Conservation (phyloP, 2,888 invertebrate species). For the Aphodius sticticus region DNA sequence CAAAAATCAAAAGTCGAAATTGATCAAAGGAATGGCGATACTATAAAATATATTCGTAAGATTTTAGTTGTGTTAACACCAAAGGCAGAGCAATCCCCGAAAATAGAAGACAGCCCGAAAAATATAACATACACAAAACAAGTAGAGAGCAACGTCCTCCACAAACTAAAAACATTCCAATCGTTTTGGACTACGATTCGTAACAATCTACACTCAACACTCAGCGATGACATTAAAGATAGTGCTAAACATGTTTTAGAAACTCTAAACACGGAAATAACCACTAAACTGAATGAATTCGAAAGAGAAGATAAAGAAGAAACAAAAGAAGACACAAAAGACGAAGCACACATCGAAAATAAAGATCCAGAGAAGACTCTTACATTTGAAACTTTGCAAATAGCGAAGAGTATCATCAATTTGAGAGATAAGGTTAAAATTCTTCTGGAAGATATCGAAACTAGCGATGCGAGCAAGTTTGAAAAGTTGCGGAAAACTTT, state of each 20-base stretch:
- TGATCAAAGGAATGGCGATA: not conserved
- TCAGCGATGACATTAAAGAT: constrained; percentile 12
- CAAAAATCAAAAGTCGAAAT: constrained; percentile 12
- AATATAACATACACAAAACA: constrained; percentile 7
- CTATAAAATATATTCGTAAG: not conserved
- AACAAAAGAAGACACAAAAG: not conserved
- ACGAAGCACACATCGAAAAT: not conserved
- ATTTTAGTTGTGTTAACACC: constrained; percentile 14
- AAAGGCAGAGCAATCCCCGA: not conserved
- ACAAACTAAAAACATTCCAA: constrained; percentile 13
- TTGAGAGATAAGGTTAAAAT: not conserved
- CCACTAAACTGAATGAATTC: constrained; percentile 11
- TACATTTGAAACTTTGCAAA: constrained; percentile 19
- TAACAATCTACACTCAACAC: constrained; percentile 13
- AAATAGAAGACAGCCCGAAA: not conserved
- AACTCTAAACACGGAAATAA: constrained; percentile 6
- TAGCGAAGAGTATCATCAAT: constrained; percentile 13
- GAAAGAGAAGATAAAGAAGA: not conserved
- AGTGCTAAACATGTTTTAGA: not conserved
- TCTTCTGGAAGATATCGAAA: not conserved
- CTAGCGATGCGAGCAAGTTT: not conserved
- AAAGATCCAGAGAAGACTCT: constrained; percentile 4
- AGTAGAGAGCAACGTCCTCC: not conserved
- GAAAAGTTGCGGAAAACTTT: constrained; percentile 9
- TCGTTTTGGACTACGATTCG: constrained; percentile 15